A percentile compares a stretch with the other conserved stretches of the same genome.
Evolutionary conservation across 2,797 vertebrate genomes (phyloP).

Genomic region (Phoeniculus purpureus): DNA sequence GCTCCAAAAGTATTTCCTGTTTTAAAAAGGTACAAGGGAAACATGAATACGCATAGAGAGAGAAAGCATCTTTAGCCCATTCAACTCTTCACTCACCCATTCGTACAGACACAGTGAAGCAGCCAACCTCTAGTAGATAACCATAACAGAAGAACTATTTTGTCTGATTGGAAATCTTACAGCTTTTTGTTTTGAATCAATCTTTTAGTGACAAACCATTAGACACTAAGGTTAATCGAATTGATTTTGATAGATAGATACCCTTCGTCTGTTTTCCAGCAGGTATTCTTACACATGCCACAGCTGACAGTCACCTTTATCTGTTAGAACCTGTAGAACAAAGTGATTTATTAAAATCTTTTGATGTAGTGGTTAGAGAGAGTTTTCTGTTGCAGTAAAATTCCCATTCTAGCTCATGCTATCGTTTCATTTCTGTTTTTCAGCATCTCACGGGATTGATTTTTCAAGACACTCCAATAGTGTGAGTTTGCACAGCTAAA

Average conservation of each 20-base stretch:
- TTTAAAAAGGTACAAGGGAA: not conserved
- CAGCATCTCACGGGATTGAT: not conserved
- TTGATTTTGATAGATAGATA: not conserved
- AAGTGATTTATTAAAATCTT: not conserved
- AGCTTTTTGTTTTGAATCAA: not conserved
- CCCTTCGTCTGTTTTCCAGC: not conserved
- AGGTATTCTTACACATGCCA: not conserved
- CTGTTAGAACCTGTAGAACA: constrained; percentile 14
- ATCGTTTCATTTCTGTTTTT: not conserved
- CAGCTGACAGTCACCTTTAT: not conserved
- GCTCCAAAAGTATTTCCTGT: not conserved
- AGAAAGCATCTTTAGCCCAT: not conserved
- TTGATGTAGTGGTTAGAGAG: not conserved
- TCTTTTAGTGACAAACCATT: not conserved
- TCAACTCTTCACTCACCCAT: not conserved
- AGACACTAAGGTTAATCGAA: not conserved
- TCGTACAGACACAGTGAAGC: not conserved
- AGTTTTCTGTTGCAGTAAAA: not conserved
- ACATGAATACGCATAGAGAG: not conserved
- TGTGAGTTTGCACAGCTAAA: not conserved
- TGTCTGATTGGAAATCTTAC: not conserved
- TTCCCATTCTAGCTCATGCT: not conserved
- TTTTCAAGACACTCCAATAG: not conserved
- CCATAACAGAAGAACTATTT: not conserved
- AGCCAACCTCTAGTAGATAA: not conserved